These are phyloP conservation scores for Eulithis testata DNA, from an alignment of 2,888 invertebrate genomes.

Conservation along the genomic window DNA sequence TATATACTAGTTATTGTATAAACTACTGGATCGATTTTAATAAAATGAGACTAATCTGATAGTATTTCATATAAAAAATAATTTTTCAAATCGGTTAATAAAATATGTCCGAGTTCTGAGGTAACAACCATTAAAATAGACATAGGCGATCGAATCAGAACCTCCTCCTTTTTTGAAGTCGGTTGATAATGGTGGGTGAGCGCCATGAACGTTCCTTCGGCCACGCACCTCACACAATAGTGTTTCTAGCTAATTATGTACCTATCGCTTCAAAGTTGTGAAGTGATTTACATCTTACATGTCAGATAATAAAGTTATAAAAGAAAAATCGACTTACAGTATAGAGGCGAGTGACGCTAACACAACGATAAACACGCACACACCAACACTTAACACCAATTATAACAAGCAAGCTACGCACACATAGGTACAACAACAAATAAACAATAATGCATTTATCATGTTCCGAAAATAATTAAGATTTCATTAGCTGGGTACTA, in stretches of 20 bases:
- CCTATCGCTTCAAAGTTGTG: not conserved
- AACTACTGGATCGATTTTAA: too few relatives aligned
- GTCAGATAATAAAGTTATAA: not conserved
- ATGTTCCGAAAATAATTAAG: not conserved
- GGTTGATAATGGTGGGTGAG: too few relatives aligned
- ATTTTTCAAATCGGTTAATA: too few relatives aligned
- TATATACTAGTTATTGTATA: too few relatives aligned
- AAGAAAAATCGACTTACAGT: conserved; percentile 1
- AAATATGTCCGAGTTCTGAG: too few relatives aligned
- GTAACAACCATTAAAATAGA: too few relatives aligned
- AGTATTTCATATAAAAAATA: too few relatives aligned
- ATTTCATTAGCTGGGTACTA: too few relatives aligned
- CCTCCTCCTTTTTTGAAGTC: too few relatives aligned
- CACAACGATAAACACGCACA: conserved; percentile 21
- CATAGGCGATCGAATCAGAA: too few relatives aligned
- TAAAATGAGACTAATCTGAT: too few relatives aligned
- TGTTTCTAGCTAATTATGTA: not conserved
- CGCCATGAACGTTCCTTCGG: not conserved
- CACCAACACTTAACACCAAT: conserved; percentile 24
- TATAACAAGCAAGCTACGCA: conserved; percentile 49
- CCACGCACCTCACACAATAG: not conserved
- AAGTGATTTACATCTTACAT: not conserved
- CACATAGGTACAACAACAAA: conserved; percentile 16
- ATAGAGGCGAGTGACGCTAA: not conserved
- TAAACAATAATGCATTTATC: conserved; percentile 7